phyloP scores from a whole-genome alignment of 2,888 invertebrate species.

The Coenonympha glycerion region DNA sequence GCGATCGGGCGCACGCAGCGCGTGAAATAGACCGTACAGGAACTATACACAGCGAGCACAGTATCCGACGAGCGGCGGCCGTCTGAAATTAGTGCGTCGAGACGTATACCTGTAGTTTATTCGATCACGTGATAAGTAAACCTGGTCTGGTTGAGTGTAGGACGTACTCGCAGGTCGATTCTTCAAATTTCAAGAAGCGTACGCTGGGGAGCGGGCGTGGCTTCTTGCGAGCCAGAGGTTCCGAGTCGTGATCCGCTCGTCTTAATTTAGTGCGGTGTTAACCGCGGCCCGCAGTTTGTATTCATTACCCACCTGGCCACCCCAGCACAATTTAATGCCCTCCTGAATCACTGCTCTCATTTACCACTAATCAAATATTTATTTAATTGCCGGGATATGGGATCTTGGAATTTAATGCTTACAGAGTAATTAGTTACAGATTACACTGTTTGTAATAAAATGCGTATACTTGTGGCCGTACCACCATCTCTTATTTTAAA shows the following conservation, averaged over 20 bases:
- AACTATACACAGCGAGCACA: too few relatives aligned
- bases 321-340: conserved; percentile 56
- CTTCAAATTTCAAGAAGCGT: conserved; percentile 43
- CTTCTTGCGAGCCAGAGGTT: conserved; percentile 41
- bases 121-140: too few relatives aligned
- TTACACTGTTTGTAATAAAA: background rate
- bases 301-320: conserved; percentile 67
- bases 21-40: too few relatives aligned
- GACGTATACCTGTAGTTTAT: too few relatives aligned
- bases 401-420: conserved; percentile 16
- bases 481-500: too few relatives aligned
- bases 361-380: conserved; percentile 56
- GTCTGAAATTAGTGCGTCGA: too few relatives aligned
- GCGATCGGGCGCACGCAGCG: too few relatives aligned
- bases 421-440: conserved; percentile 9
- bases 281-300: conserved; percentile 69
- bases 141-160: too few relatives aligned
- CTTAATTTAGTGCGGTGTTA: conserved; percentile 67
- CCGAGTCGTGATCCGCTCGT: conserved; percentile 52
- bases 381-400: conserved; percentile 38
- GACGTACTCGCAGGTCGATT: too few relatives aligned
- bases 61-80: too few relatives aligned
- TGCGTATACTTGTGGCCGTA: background rate
- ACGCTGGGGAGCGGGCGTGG: conserved; percentile 40
- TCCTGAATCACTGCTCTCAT: conserved; percentile 54